A percentile compares a stretch with the other conserved stretches of the same genome.
phyloP scores from a whole-genome alignment of 1,140 invertebrate species.

The Maniola jurtina region DNA sequence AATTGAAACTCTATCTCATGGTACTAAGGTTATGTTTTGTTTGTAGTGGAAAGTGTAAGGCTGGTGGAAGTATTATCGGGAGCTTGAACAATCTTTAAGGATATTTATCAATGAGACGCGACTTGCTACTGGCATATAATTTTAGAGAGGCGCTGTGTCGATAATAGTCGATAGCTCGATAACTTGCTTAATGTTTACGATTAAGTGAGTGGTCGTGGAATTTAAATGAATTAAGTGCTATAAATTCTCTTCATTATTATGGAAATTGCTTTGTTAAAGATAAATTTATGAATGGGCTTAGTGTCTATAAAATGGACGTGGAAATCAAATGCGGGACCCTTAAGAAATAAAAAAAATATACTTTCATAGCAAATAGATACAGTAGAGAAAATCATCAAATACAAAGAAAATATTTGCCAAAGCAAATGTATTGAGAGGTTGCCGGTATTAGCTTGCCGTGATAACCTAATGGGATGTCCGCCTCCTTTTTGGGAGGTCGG shows the following conservation, averaged over 20 bases:
- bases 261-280: not conserved
- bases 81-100: slow-evolving; percentile 73
- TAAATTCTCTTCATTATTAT: slow-evolving; percentile 3
- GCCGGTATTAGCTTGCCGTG: no score
- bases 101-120: slow-evolving; percentile 77
- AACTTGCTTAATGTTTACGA: slow-evolving; percentile 12
- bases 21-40: slow-evolving; percentile 38
- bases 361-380: no score
- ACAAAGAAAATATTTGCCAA: no score
- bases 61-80: slow-evolving; percentile 70
- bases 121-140: slow-evolving; percentile 72
- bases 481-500: no score
- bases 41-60: slow-evolving; percentile 47
- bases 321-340: no score
- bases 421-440: no score
- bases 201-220: not conserved
- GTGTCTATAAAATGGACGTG: no score
- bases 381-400: no score
- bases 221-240: slow-evolving; percentile 1
- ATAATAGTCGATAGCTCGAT: slow-evolving; percentile 39
- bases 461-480: no score
- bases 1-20: slow-evolving; percentile 38
- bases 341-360: no score
- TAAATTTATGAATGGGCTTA: not conserved
- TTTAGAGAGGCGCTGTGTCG: slow-evolving; percentile 55